Evolutionary conservation across 2,113 vertebrate genomes (phyloP).

Genomic region (Pygoscelis antarcticus): DNA sequence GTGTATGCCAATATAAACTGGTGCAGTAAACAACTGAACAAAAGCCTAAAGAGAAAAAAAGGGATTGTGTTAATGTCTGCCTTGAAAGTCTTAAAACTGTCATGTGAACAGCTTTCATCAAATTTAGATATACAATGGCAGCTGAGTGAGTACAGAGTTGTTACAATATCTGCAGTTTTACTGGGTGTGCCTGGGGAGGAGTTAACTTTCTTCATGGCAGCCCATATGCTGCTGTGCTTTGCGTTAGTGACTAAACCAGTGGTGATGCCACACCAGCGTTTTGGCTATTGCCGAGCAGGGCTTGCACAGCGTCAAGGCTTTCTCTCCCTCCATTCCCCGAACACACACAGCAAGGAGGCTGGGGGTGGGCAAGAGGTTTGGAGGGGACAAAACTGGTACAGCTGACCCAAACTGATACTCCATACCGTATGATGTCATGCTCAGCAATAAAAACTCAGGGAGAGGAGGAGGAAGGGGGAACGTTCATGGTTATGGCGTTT

Average conservation of each 20-base stretch:
- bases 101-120: neutral
- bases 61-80: neutral
- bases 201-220: neutral
- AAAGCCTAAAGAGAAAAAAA: neutral
- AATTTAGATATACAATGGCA: neutral
- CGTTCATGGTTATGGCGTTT: fast-evolving
- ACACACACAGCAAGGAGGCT: neutral
- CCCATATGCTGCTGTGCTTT: neutral
- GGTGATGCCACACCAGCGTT: neutral
- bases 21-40: neutral
- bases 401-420: neutral
- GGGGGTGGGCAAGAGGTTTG: neutral
- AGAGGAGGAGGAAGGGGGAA: neutral
- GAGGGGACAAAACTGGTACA: fast-evolving
- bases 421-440: neutral
- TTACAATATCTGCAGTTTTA: neutral
- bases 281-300: neutral
- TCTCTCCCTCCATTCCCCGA: neutral
- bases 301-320: neutral
- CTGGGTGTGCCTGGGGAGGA: neutral
- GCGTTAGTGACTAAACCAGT: neutral
- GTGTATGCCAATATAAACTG: neutral
- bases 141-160: neutral
- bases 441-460: neutral
- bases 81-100: neutral